Evolutionary conservation across 2,113 vertebrate genomes (phyloP).

Genomic region (Octodon degus): DNA sequence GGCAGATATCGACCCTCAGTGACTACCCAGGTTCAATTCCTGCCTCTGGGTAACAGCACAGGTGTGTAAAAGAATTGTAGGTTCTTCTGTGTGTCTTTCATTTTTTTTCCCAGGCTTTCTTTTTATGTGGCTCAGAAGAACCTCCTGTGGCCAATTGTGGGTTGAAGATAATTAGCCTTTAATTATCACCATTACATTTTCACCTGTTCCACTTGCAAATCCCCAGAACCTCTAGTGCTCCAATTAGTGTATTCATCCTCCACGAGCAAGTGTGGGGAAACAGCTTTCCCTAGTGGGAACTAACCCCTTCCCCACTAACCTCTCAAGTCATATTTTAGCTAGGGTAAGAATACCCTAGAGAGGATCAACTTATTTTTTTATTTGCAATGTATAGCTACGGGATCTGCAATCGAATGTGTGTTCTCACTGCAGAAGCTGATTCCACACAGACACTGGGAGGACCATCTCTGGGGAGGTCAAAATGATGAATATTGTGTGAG

Average conservation of each 20-base stretch:
- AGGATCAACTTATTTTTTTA: constrained; percentile 63
- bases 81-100: constrained; percentile 60
- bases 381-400: constrained; percentile 61
- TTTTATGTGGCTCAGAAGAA: constrained; percentile 78
- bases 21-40: neutral
- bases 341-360: constrained; percentile 59
- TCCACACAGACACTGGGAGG: constrained; percentile 31
- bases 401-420: constrained; percentile 58
- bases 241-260: constrained; percentile 81
- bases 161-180: constrained; percentile 86
- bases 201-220: constrained; percentile 82
- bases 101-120: constrained; percentile 48
- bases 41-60: constrained; percentile 48
- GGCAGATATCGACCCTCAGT: neutral
- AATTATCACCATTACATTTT: constrained; percentile 83
- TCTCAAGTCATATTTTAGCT: constrained; percentile 75
- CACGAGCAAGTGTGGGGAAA: constrained; percentile 72
- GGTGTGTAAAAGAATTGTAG: constrained; percentile 57
- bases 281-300: constrained; percentile 68
- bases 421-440: neutral
- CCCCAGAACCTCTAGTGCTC: constrained; percentile 80
- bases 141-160: constrained; percentile 82
- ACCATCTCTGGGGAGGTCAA: constrained; percentile 27
- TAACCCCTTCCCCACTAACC: constrained; percentile 65
- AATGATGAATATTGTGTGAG: constrained; percentile 51